Evolutionary conservation across 2,888 invertebrate species (phyloP).

Genomic region (Coenonympha glycerion): DNA sequence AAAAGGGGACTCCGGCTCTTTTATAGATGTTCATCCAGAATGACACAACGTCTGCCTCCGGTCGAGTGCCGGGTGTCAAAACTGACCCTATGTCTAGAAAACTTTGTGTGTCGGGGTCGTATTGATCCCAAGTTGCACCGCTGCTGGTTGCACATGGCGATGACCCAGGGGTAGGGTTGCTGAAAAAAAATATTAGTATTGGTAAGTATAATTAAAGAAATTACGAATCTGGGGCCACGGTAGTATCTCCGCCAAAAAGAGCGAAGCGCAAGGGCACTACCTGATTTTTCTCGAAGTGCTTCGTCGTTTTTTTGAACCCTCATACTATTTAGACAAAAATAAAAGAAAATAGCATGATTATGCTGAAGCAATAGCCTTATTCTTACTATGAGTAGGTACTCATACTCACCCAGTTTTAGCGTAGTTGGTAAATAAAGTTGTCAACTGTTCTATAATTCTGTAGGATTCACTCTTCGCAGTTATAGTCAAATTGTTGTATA

Average conservation of each 20-base stretch:
- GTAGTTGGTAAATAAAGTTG: constrained; percentile 48
- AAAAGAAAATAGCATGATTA: too few species aligned
- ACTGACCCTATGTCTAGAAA: constrained; percentile 48
- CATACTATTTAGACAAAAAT: too few species aligned
- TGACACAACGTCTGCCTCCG: constrained; percentile 32
- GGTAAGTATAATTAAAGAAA: not conserved
- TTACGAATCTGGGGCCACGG: too few species aligned
- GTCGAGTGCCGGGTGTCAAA: constrained; percentile 31
- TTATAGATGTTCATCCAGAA: constrained; percentile 49
- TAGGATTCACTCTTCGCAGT: constrained; percentile 39
- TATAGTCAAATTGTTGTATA: constrained; percentile 34
- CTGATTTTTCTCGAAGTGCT: too few species aligned
- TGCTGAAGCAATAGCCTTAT: not conserved
- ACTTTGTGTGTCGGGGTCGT: constrained; percentile 31
- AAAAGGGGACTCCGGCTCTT: constrained; percentile 28
- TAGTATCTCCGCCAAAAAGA: too few species aligned
- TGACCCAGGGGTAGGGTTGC: constrained; percentile 50
- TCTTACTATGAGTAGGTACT: not conserved
- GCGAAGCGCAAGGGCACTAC: too few species aligned
- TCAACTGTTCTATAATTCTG: constrained; percentile 42
- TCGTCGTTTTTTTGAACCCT: too few species aligned
- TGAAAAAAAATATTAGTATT: constrained; percentile 31
- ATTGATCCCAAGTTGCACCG: constrained; percentile 48
- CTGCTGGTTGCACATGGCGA: constrained; percentile 37
- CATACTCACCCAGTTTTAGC: constrained; percentile 52